These are phyloP conservation scores for Phragmatobia fuliginosa DNA, from an alignment of 2,888 invertebrate genomes.

Conservation along the genomic window DNA sequence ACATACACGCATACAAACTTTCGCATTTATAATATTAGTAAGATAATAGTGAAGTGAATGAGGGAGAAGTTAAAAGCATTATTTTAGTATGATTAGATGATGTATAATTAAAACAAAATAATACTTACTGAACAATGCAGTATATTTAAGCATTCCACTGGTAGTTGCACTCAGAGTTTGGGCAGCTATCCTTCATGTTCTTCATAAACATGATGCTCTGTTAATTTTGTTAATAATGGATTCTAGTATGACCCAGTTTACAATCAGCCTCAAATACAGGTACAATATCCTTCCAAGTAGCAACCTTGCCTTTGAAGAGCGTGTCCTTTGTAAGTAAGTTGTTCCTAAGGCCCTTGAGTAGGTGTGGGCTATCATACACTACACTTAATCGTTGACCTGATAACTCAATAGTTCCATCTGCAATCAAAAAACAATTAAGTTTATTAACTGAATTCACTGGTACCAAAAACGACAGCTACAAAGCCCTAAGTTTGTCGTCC, in stretches of 20 bases:
- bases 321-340: slow-evolving; percentile 13
- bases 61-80: no score
- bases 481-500: no score
- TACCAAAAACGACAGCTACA: no score
- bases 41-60: no score
- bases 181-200: slow-evolving; percentile 16
- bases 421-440: slow-evolving; percentile 15
- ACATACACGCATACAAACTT: no score
- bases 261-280: background rate
- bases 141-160: slow-evolving; percentile 23
- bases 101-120: no score
- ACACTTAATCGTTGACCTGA: slow-evolving; percentile 28
- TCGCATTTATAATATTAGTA: no score
- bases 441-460: no score
- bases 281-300: slow-evolving; percentile 16
- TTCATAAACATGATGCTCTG: slow-evolving; percentile 12
- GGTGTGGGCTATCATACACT: slow-evolving; percentile 40
- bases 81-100: no score
- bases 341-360: slow-evolving; percentile 35
- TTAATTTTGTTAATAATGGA: slow-evolving; percentile 18
- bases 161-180: slow-evolving; percentile 20
- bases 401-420: slow-evolving; percentile 39
- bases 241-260: slow-evolving; percentile 18
- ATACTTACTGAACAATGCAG: slow-evolving; percentile 20
- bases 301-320: slow-evolving; percentile 12